Evolutionary conservation across 2,797 vertebrate species (phyloP).

Genomic region (Alexandromys oeconomus): DNA sequence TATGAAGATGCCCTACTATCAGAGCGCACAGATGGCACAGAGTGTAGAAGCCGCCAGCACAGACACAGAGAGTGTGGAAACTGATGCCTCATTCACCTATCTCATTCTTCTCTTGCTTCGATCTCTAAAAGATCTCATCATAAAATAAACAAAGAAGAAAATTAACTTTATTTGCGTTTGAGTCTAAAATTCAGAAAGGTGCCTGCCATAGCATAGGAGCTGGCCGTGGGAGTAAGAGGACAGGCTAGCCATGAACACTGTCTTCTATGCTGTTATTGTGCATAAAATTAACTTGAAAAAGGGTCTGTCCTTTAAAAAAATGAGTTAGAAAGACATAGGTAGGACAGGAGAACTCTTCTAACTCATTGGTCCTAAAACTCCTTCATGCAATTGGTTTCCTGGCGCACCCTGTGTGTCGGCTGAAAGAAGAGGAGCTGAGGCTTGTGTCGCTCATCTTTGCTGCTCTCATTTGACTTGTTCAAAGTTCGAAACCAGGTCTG

Average conservation of each 20-base stretch:
- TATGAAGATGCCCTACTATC: not conserved
- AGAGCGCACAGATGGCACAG: not conserved
- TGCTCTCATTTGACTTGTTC: not conserved
- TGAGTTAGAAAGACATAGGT: not conserved
- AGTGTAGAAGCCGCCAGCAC: not conserved
- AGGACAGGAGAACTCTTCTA: not conserved
- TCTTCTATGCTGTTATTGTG: not conserved
- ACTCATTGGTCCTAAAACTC: not conserved
- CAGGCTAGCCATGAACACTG: not conserved
- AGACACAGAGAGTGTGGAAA: too few relatives aligned
- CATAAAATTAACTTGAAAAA: conserved; percentile 28
- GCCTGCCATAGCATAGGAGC: not conserved
- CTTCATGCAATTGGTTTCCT: not conserved
- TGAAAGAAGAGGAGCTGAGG: not conserved
- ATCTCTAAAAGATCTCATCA: not conserved
- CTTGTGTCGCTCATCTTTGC: not conserved
- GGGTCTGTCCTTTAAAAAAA: not conserved
- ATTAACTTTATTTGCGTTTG: conserved; percentile 28
- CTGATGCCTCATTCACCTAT: rapidly evolving
- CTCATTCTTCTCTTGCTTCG: not conserved
- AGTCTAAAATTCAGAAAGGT: conserved; percentile 4
- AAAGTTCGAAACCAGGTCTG: not conserved
- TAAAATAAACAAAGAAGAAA: conserved; percentile 12
- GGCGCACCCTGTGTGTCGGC: not conserved
- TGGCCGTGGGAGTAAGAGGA: not conserved